phyloP scores from a whole-genome alignment of 1,140 invertebrate species.

The Trachelipus rathkii region DNA sequence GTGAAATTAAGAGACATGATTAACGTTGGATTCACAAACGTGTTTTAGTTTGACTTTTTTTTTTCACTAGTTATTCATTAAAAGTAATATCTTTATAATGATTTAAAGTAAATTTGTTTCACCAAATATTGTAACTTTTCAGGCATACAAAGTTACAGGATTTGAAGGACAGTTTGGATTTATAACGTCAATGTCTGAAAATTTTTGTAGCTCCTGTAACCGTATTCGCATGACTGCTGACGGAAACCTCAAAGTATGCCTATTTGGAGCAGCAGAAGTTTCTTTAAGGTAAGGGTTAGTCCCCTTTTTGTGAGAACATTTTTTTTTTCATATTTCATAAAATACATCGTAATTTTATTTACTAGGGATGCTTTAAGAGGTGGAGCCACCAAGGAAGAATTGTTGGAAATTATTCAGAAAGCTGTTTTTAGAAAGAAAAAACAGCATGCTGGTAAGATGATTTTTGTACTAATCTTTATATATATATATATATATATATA shows the following conservation, averaged over 20 bases:
- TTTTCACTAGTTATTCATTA: background rate
- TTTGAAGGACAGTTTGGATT: constrained; percentile 88
- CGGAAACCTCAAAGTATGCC: constrained; percentile 90
- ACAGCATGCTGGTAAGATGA: constrained; percentile 80
- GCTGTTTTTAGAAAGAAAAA: constrained; percentile 81
- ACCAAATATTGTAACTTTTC: constrained; percentile 38
- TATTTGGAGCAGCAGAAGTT: constrained; percentile 93
- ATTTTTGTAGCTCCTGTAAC: constrained; percentile 81
- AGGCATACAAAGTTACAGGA: constrained; percentile 79
- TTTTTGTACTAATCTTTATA: too few species aligned
- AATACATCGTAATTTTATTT: background rate
- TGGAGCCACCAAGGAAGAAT: constrained; percentile 62
- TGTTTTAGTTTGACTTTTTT: constrained; percentile 12
- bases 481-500: too few species aligned
- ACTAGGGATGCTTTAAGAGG: constrained; percentile 69
- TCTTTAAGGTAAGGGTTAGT: constrained; percentile 62
- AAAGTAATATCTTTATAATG: background rate
- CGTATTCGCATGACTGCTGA: constrained; percentile 93
- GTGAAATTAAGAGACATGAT: too few species aligned
- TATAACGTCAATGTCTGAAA: constrained; percentile 95
- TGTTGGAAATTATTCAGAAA: constrained; percentile 68
- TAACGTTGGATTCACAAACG: background rate
- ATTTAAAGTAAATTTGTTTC: background rate
- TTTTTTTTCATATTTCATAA: too few species aligned
- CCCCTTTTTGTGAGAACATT: too few species aligned